Evolutionary conservation across 2,797 vertebrate genomes (phyloP).

Genomic region (Garrulus glandarius): DNA sequence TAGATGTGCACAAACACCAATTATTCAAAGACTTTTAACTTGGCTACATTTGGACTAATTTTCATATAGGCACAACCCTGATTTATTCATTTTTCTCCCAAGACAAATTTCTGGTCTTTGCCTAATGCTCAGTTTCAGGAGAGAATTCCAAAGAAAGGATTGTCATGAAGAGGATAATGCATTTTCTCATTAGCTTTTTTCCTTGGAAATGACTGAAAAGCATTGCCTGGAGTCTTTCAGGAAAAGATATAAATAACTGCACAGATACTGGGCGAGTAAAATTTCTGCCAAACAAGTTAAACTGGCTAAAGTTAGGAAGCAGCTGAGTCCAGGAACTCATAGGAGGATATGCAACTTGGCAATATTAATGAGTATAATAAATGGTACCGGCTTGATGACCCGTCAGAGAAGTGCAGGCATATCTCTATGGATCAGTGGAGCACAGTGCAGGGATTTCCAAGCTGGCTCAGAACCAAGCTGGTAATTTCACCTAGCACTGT

Average conservation of each 20-base stretch:
- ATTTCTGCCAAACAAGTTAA: slow-evolving; percentile 20
- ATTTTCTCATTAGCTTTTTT: slow-evolving; percentile 8
- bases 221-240: background rate
- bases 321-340: background rate
- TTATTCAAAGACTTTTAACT: slow-evolving; percentile 16
- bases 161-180: background rate
- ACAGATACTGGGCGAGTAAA: background rate
- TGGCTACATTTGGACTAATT: background rate
- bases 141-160: background rate
- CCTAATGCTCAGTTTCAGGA: background rate
- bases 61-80: background rate
- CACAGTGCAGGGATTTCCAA: background rate
- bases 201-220: slow-evolving; percentile 14
- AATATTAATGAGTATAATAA: background rate
- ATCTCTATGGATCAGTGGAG: background rate
- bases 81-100: background rate
- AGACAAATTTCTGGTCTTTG: slow-evolving; percentile 15
- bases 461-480: background rate
- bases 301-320: background rate
- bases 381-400: background rate
- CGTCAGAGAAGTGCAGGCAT: background rate
- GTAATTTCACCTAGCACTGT: background rate
- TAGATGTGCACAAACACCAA: background rate
- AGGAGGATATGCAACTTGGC: background rate
- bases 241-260: slow-evolving; percentile 15